Evolutionary conservation across 2,113 vertebrate species (phyloP), one percentile per base, ranked within the genome.

Genomic region (Chloropsis hardwickii): DNA sequence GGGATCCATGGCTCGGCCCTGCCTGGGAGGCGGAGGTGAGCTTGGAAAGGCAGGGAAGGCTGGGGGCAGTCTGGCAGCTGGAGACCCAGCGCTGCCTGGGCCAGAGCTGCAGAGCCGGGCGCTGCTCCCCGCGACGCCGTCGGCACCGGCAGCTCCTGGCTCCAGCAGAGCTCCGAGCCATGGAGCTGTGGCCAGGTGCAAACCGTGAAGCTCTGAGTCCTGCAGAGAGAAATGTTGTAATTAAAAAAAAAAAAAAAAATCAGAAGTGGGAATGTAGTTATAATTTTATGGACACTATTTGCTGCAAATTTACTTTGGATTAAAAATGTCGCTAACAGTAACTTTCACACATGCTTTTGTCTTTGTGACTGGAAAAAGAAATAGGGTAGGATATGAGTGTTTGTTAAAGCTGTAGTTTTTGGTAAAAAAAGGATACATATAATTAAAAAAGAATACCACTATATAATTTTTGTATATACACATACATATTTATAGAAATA

Each of bases 1-100:
- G 82, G 51, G 4, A 20, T 20, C 0, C 1, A 1, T 4, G 33
- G 33, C 40, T 35, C 5, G 0, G 6, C 44, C 29, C 10, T 0
- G 17, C 4, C 58, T 6, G 76, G 4, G 15, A 15, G 79, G 2
- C 25, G 8, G 29, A 3, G 18, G 27, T 10, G 42, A n/a, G 8
- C 35, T 0, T 5, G 54, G 6, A 2, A 33, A 31, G 16, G 14
- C 5, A 71, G 29, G 2, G 12, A 10, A 2, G 0, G 35, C 45
- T 71, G 7, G 8, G 39, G 9, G 22, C 20, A 2, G 11, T 14
- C 31, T 5, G 35, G 58, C 18, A 5, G 28, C 0, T 6, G 62
- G 15, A 13, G 42, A 3, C 9, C 0, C 7, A 6, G 50, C 40
- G 3, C 11, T 23, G 42, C 48, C 3, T 1, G 12, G 15, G 71